phyloP scores from a whole-genome alignment of 2,888 invertebrate genomes.

The Rotaria sp. region DNA sequence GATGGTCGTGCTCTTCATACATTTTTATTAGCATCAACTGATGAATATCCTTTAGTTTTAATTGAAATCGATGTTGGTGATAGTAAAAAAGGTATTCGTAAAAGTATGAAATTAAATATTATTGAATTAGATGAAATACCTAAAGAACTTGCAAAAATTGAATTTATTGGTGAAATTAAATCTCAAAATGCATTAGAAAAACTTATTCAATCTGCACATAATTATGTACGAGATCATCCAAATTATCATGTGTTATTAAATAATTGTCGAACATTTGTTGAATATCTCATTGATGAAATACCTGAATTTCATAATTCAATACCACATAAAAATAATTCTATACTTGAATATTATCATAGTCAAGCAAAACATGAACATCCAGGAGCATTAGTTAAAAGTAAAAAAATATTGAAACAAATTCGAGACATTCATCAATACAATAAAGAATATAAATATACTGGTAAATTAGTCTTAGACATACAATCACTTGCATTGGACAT shows the following conservation, averaged over 20 bases:
- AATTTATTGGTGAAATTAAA: not conserved
- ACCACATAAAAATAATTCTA: not conserved
- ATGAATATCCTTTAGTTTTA: not conserved
- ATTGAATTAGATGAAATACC: not conserved
- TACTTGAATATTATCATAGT: not conserved
- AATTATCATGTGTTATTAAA: not conserved
- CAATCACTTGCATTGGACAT: not conserved
- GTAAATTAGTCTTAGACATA: not conserved
- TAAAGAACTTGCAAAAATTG: not conserved
- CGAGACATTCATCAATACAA: not conserved
- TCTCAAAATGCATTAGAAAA: not conserved
- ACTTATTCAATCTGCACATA: not conserved
- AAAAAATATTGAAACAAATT: not conserved
- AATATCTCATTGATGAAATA: not conserved
- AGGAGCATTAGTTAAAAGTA: not conserved
- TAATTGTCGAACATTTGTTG: constrained; percentile 3
- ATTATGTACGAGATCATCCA: not conserved
- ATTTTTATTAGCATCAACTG: not conserved
- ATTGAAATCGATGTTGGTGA: not conserved
- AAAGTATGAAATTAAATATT: not conserved
- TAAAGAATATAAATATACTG: not conserved
- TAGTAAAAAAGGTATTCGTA: not conserved
- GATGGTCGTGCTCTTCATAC: not conserved
- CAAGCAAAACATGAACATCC: not conserved
- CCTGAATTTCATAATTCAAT: not conserved